Percentiles rank a stretch among this genome's conserved stretches.
Evolutionary conservation across 2,113 vertebrate genomes (phyloP).

Genomic region (Chamaea fasciata): DNA sequence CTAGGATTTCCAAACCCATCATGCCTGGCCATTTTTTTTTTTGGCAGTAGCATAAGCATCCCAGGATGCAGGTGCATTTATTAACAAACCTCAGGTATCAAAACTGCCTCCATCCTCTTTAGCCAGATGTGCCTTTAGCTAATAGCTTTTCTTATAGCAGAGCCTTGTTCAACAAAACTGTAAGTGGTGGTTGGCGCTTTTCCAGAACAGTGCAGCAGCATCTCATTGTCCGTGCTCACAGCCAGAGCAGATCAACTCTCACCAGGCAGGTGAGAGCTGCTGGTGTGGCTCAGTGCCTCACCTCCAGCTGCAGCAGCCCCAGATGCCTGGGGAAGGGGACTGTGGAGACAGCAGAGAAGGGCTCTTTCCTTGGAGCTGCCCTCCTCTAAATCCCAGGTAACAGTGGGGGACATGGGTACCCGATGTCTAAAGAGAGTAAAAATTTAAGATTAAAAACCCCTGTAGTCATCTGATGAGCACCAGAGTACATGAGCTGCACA

Average conservation of each 20-base stretch:
- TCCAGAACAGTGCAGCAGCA: not conserved
- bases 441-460: not conserved
- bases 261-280: not conserved
- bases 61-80: not conserved
- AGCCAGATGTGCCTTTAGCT: not conserved
- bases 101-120: not conserved
- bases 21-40: not conserved
- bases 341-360: not conserved
- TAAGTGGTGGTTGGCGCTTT: not conserved
- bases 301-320: not conserved
- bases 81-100: not conserved
- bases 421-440: not conserved
- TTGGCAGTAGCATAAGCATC: not conserved
- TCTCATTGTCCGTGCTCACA: not conserved
- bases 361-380: not conserved
- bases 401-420: too few relatives aligned
- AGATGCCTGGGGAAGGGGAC: not conserved
- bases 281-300: not conserved
- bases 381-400: not conserved
- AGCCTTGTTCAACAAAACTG: not conserved
- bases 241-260: not conserved
- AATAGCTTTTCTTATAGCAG: not conserved
- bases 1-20: not conserved
- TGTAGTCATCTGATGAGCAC: not conserved
- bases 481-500: not conserved